Conservation (phyloP, 2,113 vertebrate species). For the Pantherophis guttatus region DNA sequence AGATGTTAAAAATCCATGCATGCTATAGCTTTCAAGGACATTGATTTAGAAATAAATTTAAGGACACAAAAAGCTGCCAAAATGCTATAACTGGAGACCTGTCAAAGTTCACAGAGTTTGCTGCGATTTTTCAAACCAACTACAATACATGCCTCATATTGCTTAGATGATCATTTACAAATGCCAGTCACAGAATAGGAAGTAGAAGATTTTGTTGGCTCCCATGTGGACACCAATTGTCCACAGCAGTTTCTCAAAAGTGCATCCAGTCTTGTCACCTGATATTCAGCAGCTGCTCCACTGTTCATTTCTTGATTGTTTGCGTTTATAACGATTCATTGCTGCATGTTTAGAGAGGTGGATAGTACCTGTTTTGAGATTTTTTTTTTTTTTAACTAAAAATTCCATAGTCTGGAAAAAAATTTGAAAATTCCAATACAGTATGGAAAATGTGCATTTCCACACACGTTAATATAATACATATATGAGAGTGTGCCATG, state of each 20-base stretch:
- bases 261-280: background rate
- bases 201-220: background rate
- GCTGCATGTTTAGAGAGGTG: background rate
- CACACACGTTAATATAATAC: background rate
- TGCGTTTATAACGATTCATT: background rate
- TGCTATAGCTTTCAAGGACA: constrained; percentile 43
- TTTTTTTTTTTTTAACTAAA: background rate
- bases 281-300: background rate
- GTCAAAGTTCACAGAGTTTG: accelerated
- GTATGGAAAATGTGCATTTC: background rate
- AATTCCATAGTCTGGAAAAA: background rate
- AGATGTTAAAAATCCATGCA: constrained; percentile 69
- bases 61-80: constrained; percentile 27
- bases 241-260: background rate
- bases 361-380: background rate
- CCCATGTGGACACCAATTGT: accelerated
- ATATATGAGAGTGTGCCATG: background rate
- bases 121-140: background rate
- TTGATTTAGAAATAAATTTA: constrained; percentile 48
- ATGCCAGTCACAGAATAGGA: background rate
- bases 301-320: background rate
- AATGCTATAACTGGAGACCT: constrained; percentile 3
- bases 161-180: background rate
- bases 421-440: background rate
- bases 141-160: background rate